Percentiles rank a stretch among this genome's conserved stretches.
Evolutionary conservation across 2,888 invertebrate genomes (phyloP).

Genomic region (Drosophila borealis): DNA sequence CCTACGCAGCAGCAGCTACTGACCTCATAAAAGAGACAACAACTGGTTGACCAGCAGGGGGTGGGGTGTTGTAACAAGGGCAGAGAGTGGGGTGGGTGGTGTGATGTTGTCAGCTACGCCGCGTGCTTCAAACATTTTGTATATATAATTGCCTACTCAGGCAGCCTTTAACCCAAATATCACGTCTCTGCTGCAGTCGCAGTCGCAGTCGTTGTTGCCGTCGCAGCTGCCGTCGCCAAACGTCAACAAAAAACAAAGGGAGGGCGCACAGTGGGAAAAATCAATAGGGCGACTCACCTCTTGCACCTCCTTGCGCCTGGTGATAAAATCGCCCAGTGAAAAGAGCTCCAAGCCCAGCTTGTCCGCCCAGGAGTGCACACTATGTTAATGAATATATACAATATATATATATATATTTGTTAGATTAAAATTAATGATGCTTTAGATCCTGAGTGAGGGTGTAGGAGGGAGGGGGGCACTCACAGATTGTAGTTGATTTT

Average conservation of each 20-base stretch:
- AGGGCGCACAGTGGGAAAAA: constrained; percentile 72
- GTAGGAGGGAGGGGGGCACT: constrained; percentile 47
- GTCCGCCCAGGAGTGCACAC: constrained; percentile 93
- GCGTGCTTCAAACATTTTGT: constrained; percentile 49
- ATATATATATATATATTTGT: constrained; percentile 7
- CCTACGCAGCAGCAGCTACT: constrained; percentile 46
- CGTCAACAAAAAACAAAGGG: constrained; percentile 60
- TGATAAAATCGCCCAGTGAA: constrained; percentile 92
- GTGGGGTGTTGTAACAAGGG: neutral
- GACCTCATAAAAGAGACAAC: constrained; percentile 63
- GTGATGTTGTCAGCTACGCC: constrained; percentile 13
- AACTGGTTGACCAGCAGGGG: constrained; percentile 25
- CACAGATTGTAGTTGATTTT: constrained; percentile 85
- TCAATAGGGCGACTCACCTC: constrained; percentile 87
- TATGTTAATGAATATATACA: constrained; percentile 74
- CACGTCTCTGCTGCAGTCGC: constrained; percentile 49
- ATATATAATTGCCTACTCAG: constrained; percentile 58
- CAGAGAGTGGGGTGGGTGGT: neutral
- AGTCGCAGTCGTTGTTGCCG: constrained; percentile 7
- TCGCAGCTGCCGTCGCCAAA: constrained; percentile 40
- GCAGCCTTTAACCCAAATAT: constrained; percentile 72
- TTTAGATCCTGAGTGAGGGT: neutral
- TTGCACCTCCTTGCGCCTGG: constrained; percentile 91
- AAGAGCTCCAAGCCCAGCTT: constrained; percentile 92
- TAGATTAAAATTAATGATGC: constrained; percentile 41